Base-by-base conservation (phyloP, 2,888 invertebrate species). In the Pteria penguin region DNA sequence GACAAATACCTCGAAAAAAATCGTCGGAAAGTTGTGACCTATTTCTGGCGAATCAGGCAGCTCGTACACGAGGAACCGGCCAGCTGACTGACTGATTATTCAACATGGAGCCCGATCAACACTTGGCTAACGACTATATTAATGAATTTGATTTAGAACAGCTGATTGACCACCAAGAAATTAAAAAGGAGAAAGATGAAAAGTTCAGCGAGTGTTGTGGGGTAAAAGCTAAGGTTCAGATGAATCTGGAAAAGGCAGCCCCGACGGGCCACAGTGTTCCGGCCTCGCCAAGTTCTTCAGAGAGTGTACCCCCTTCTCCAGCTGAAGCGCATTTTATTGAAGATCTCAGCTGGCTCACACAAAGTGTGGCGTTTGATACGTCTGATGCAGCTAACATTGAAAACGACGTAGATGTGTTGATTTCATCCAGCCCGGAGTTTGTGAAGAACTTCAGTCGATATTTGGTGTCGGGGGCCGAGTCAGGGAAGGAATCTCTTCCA, bases 81-180 rank as follows among this genome's bases (percentile, higher is more conserved):
- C 84, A 84, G 83, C 84, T 84, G 84, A 84, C 81, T 68, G 45
- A 54, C 75, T n/a, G n/a, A n/a, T n/a, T n/a, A 73, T 75, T 72
- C 77, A 83, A 82, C 74, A 86, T 86, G 86, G 86, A 84, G 79
- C 76, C 81, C 66, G 83, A 78, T 74, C 86, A 87, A 74, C 86
- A 88, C 72, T 84, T 89, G 58, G 87, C 87, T 31, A 86, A 89
- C 76, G 88, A 87, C 73, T 88, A 87, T 75, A 88, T 89, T 70
- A 85, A 84, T 62, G 87, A 88, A 29, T 89, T 89, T 75, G 88
- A 89, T 72, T 83, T 89, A 27, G 87, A 87, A 66, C 87, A 87
- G 79, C 84, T 77, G 24, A 45, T 88, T 69, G 88, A 87, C 60
- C 78, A 85, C 71, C 85, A 86, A 33, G 63, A 84, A 72, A 79